Evolutionary conservation across 2,797 vertebrate genomes (phyloP).

Genomic region (Bradypodion ventrale): DNA sequence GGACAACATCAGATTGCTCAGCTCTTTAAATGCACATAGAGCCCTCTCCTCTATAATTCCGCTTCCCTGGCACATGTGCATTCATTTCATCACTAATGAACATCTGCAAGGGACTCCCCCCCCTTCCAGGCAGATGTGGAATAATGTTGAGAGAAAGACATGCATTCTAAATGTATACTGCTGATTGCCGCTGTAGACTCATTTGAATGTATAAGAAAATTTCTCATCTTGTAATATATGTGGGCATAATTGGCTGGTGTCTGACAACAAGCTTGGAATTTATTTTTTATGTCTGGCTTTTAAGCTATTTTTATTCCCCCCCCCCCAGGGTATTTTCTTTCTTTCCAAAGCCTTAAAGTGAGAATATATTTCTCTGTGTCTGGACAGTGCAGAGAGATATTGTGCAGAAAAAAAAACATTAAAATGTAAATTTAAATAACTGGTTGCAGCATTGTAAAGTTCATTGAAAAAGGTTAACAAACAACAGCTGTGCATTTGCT

Average conservation of each 20-base stretch:
- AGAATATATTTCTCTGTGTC: background rate
- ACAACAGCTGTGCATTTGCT: background rate
- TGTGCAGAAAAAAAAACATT: slow-evolving; percentile 29
- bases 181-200: slow-evolving; percentile 12
- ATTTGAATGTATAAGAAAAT: background rate
- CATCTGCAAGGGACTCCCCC: background rate
- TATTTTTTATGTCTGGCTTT: background rate
- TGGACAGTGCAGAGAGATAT: background rate
- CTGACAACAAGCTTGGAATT: slow-evolving; percentile 29
- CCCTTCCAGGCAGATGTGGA: background rate
- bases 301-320: background rate
- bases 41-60: background rate
- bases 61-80: background rate
- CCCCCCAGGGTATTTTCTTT: slow-evolving; percentile 23
- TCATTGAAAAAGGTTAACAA: slow-evolving; percentile 29
- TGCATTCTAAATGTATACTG: background rate
- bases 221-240: slow-evolving; percentile 7
- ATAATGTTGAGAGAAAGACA: background rate
- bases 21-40: background rate
- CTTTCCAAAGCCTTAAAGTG: slow-evolving; percentile 5
- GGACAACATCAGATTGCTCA: background rate
- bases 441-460: slow-evolving; percentile 12
- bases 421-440: slow-evolving; percentile 25
- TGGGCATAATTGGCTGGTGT: slow-evolving; percentile 42
- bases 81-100: background rate